Evolutionary conservation across 2,888 invertebrate genomes (phyloP).

Genomic region (Byasa hedistus): DNA sequence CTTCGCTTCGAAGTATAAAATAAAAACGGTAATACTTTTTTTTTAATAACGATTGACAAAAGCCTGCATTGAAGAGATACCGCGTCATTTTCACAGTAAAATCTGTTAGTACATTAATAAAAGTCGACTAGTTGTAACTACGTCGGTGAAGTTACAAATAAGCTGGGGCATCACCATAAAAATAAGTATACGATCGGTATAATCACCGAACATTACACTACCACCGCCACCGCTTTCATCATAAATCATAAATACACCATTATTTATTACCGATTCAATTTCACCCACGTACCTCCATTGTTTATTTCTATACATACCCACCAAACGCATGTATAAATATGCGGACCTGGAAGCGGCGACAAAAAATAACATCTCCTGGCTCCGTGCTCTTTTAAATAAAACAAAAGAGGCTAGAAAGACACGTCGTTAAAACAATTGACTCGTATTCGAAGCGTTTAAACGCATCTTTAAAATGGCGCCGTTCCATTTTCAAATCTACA

Average conservation of each 20-base stretch:
- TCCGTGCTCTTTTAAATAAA: constrained; percentile 74
- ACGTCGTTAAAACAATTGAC: constrained; percentile 78
- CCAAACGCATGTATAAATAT: constrained; percentile 44
- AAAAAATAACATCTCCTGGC: constrained; percentile 63
- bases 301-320: constrained; percentile 58
- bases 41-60: no score
- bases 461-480: constrained; percentile 43
- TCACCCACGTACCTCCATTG: constrained; percentile 68
- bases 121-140: no score
- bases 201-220: constrained; percentile 2
- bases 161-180: constrained; percentile 10
- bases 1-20: no score
- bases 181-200: constrained; percentile 22
- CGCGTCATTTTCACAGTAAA: no score
- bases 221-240: constrained; percentile 37
- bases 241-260: constrained; percentile 74
- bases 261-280: constrained; percentile 77
- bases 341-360: constrained; percentile 45
- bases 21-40: no score
- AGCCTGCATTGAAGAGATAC: no score
- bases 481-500: constrained; percentile 43
- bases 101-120: no score
- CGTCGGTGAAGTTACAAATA: not conserved
- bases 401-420: constrained; percentile 76
- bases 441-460: constrained; percentile 45